Conservation (phyloP, 2,797 vertebrate genomes). For the Bufotes viridis region DNA sequence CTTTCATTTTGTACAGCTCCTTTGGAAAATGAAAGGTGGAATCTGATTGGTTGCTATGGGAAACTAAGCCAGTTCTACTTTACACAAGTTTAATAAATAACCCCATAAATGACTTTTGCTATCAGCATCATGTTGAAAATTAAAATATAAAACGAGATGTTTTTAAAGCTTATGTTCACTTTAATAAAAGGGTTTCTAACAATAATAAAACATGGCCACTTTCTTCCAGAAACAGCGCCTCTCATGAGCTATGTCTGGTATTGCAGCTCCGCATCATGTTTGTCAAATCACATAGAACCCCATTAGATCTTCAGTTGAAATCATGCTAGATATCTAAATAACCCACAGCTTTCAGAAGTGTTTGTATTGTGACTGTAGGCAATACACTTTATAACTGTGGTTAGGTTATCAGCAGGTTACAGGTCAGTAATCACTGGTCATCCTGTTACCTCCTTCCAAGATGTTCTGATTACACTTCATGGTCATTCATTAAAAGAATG, state of each 20-base stretch:
- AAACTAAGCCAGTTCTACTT: too few species aligned
- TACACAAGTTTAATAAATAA: too few species aligned
- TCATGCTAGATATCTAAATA: neutral
- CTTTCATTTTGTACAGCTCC: too few species aligned
- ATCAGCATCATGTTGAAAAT: too few species aligned
- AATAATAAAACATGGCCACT: too few species aligned
- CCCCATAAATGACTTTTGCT: too few species aligned
- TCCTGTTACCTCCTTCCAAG: neutral
- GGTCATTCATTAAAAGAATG: neutral
- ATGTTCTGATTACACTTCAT: conserved; percentile 21
- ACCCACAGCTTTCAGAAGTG: neutral
- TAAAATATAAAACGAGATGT: too few species aligned
- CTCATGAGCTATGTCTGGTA: neutral
- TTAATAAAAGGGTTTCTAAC: neutral
- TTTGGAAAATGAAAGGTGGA: too few species aligned
- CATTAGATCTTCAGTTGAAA: neutral
- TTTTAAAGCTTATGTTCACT: neutral
- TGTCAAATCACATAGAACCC: neutral
- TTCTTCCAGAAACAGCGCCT: neutral
- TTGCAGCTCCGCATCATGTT: neutral
- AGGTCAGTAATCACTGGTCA: conserved; percentile 32
- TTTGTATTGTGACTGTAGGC: neutral
- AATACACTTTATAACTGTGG: conserved; percentile 9
- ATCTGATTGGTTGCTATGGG: too few species aligned
- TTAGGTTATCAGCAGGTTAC: conserved; percentile 41